Conservation (phyloP, 2,888 invertebrate genomes). For the Ceriagrion tenellum region DNA sequence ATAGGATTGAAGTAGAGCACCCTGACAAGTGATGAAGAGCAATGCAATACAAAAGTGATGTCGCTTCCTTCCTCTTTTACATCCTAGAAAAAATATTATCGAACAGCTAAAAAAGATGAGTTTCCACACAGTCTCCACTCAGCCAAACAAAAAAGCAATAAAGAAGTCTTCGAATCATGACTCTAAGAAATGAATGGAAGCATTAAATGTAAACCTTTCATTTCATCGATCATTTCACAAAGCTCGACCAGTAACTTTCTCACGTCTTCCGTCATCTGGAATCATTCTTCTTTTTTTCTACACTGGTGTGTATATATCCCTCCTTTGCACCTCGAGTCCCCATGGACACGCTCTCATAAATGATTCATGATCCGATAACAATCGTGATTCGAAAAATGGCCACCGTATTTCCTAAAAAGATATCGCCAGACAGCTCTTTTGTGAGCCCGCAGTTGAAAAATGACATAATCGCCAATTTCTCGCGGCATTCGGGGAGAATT, state of each 20-base stretch:
- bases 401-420: not conserved
- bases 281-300: not conserved
- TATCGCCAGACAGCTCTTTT: not conserved
- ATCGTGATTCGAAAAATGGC: not conserved
- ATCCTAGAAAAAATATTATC: too few species aligned
- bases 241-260: not conserved
- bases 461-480: conserved; percentile 16
- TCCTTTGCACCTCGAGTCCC: not conserved
- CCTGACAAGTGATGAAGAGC: too few species aligned
- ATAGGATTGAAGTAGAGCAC: too few species aligned
- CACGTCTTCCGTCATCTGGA: not conserved
- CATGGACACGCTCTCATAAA: not conserved
- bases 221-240: not conserved
- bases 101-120: too few species aligned
- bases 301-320: not conserved
- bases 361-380: not conserved
- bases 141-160: too few species aligned
- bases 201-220: not conserved
- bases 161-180: too few species aligned
- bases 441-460: not conserved
- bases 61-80: too few species aligned
- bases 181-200: not conserved
- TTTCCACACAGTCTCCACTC: too few species aligned
- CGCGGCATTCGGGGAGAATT: not conserved
- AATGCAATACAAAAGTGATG: too few species aligned